Conservation (phyloP, 2,888 invertebrate genomes). For the Acrobasis repandana region DNA sequence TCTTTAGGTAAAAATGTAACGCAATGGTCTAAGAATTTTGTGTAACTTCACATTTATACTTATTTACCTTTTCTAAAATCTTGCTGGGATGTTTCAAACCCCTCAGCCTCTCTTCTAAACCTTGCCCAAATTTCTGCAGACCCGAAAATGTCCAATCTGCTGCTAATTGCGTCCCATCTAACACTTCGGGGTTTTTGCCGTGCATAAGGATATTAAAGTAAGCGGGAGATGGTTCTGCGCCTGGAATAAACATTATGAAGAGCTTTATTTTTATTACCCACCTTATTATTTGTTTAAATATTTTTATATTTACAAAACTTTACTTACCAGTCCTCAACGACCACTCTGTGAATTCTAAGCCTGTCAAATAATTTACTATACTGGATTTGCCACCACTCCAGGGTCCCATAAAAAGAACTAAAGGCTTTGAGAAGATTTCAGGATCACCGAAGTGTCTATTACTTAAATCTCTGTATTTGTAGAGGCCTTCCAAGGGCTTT, state of each 20-base stretch:
- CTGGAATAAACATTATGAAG: constrained; percentile 67
- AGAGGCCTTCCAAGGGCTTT: constrained; percentile 94
- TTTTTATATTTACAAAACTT: not conserved
- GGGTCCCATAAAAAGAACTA: constrained; percentile 96
- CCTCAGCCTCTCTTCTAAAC: constrained; percentile 92
- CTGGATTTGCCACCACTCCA: constrained; percentile 98
- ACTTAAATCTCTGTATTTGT: constrained; percentile 95
- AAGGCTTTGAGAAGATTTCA: constrained; percentile 96
- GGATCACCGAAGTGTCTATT: constrained; percentile 96
- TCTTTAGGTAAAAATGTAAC: constrained; percentile 4
- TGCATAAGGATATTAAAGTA: constrained; percentile 96
- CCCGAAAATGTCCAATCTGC: constrained; percentile 97
- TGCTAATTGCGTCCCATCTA: constrained; percentile 96
- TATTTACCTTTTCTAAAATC: constrained; percentile 91
- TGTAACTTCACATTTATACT: not conserved
- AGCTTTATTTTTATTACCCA: constrained; percentile 4
- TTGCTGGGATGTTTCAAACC: constrained; percentile 92
- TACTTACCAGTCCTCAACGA: constrained; percentile 92
- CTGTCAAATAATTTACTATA: constrained; percentile 95
- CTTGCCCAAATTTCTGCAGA: constrained; percentile 97
- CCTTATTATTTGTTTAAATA: not conserved
- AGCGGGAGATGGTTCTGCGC: constrained; percentile 96
- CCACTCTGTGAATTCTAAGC: constrained; percentile 92
- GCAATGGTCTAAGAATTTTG: not conserved
- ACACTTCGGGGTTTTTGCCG: constrained; percentile 91